A percentile compares a stretch with the other conserved stretches of the same genome.
These are phyloP conservation scores for Herpailurus yagouaroundi DNA, from an alignment of 2,113 vertebrate genomes.

Conservation along the genomic window DNA sequence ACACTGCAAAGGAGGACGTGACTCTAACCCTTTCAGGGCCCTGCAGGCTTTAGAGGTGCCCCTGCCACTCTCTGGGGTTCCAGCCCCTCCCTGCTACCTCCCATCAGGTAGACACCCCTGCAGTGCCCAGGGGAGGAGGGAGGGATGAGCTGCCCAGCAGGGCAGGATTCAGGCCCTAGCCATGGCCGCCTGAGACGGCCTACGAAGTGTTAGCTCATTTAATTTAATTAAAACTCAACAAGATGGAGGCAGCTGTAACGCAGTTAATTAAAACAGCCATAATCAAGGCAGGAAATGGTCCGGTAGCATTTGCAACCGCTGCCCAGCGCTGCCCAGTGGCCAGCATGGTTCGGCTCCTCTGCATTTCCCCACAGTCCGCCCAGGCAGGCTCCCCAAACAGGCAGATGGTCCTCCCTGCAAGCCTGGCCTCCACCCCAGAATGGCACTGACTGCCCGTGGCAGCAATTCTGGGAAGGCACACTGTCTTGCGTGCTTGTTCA, in stretches of 20 bases:
- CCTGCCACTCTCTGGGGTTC: not conserved
- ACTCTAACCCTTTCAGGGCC: not conserved
- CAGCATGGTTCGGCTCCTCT: not conserved
- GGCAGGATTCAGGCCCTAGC: conserved; percentile 78
- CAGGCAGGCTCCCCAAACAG: conserved; percentile 33
- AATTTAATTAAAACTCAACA: conserved; percentile 88
- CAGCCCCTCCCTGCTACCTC: not conserved
- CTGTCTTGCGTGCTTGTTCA: not conserved
- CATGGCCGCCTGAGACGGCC: conserved; percentile 69
- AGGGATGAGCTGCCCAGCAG: conserved; percentile 48
- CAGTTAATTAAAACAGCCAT: conserved; percentile 84
- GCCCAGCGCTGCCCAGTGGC: conserved; percentile 44
- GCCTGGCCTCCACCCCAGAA: conserved; percentile 10
- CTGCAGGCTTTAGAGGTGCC: not conserved
- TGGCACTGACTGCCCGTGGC: not conserved
- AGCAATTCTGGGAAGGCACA: conserved; percentile 54
- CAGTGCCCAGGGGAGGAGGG: not conserved
- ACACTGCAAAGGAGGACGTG: not conserved
- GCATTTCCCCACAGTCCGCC: not conserved
- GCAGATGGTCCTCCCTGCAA: conserved; percentile 30
- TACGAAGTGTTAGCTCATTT: conserved; percentile 82
- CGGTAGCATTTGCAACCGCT: conserved; percentile 25
- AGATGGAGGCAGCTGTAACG: conserved; percentile 85
- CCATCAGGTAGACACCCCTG: accelerated
- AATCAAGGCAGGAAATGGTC: conserved; percentile 76